Base-by-base conservation (phyloP, 2,888 invertebrate species). In the Minunthozetes semirufus region DNA sequence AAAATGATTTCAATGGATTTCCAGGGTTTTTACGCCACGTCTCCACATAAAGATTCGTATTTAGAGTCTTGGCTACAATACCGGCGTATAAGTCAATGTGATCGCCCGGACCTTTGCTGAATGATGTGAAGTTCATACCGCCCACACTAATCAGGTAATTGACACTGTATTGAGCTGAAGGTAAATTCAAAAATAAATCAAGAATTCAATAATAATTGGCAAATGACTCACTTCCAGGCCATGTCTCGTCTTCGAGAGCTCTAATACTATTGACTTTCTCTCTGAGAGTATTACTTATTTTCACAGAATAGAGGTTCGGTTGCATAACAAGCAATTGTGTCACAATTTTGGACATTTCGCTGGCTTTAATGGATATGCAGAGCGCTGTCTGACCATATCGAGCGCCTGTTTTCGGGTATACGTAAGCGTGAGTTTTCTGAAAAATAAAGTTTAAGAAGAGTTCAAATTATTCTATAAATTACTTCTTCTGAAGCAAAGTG, bases 341-440 rank as follows among this genome's bases (percentile, higher is more conserved):
- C 11, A 59, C 46, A 8, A 77, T 25, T 66, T 77, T 88, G 77
- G 86, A 85, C 81, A 92, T 88, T 72, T 94, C 83, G 4, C 86
- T 82, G 0, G 87, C 84, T 77, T 88, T 86, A 11, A 94, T 85
- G 0, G 92, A 90, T 74, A 96, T 86, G 81, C 97, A 97, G 8
- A 97, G 85, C 79, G 94, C 90, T 70, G 90, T 89, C 83, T 97
- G 96, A 0, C 94, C 96, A 81, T 89, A 92, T 42, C 85, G 80
- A 89, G 79, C 25, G 76, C 70, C 42, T 66, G 73, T 59, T 89
- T 9, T 76, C 22, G 75, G 76, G 38, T 78, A 78, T 38, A 80
- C 77, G 22, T 85, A 84, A n/a, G 27, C 11, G n/a, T 42, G 63
- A 0, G 83, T 80, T 33, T 80, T 76, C 8, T 78, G 56, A 11